Base-by-base conservation (phyloP, 1,140 invertebrate genomes). In the Bilobella aurantiaca region DNA sequence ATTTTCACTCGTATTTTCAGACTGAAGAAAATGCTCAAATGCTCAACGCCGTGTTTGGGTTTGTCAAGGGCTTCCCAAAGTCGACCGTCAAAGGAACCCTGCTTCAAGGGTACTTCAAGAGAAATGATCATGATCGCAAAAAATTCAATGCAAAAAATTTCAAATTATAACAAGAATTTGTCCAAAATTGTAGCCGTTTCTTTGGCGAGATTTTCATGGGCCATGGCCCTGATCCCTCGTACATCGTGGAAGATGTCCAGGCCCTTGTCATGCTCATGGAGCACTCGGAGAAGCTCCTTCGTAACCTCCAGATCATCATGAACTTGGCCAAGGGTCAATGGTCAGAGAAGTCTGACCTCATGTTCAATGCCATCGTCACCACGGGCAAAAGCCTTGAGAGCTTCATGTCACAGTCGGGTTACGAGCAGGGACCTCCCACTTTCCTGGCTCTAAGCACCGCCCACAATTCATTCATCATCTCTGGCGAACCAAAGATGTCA, bases 321-420 rank as follows among this genome's bases (percentile, higher is more conserved):
- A 42, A 42, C 18, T 42, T 18, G 8, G 34, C 21, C 18, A 63
- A 63, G 16, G 18, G 21, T 46, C 27, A 0, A 12, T 21, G 21
- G n/a, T 16, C 14, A 23, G 3, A 0, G 32, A 23, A 14, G 46
- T 1, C 1, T 8, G 8, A n/a, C 21, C 42, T n/a, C 21, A 63
- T 53, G 28, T 67, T 62, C 27, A 71, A 71, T 47, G 69, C 69
- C 18, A 63, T 69, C 1, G 59, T 71, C 16, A 71, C 67, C 1
- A 61, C 58, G 56, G 65, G 67, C 3, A 23, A 28, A 16, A 67
- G 67, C 34, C 3, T 66, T 2, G 8, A 28, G 5, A 53, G 23
- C 30, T 71, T 66, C 47, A 59, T n/a, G n/a, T n/a, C n/a, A n/a
- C n/a, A n/a, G n/a, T n/a, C n/a, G n/a, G n/a, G n/a, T n/a, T n/a